Percentiles rank a stretch among this genome's conserved stretches.
Conservation (phyloP, 2,797 vertebrate species). For the Pachyuromys duprasi region DNA sequence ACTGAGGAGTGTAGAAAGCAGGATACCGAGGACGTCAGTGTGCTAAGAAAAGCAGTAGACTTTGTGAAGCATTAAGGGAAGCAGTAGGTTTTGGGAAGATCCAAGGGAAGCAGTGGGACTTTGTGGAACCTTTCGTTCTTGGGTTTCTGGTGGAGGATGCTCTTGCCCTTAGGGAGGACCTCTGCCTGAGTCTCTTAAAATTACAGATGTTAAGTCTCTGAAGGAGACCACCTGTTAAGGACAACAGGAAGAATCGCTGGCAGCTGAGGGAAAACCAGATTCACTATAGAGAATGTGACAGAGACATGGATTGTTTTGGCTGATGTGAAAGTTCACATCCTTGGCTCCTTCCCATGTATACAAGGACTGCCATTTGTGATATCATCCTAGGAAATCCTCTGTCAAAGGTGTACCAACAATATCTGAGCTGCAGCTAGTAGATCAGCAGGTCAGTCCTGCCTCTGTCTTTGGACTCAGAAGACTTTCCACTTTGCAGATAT, state of each 20-base stretch:
- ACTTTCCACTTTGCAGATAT: neutral
- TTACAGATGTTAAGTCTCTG: conserved; percentile 97
- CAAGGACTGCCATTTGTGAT: conserved; percentile 98
- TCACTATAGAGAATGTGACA: conserved; percentile 98
- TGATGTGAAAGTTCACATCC: conserved; percentile 93
- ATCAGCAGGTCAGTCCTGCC: conserved; percentile 94
- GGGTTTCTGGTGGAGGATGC: conserved; percentile 99
- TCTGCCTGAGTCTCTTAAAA: conserved; percentile 96
- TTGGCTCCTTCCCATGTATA: conserved; percentile 98
- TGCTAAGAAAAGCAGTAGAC: conserved; percentile 91
- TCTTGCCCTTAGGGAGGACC: conserved; percentile 96
- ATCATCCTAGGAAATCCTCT: conserved; percentile 97
- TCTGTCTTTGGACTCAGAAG: conserved; percentile 35
- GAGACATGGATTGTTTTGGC: conserved; percentile 97
- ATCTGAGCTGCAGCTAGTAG: conserved; percentile 96
- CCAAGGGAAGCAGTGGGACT: conserved; percentile 85
- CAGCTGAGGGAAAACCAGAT: conserved; percentile 98
- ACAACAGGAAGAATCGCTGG: conserved; percentile 97
- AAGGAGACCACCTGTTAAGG: conserved; percentile 97
- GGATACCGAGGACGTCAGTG: conserved; percentile 94
- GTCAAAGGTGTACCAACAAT: conserved; percentile 97
- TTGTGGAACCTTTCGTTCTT: conserved; percentile 96
- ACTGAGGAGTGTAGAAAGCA: conserved; percentile 95
- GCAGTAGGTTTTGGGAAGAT: no score
- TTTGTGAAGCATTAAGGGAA: no score